phyloP scores from a whole-genome alignment of 64 coral and sea anemone species.

The Stichodactyla mertensii region DNA sequence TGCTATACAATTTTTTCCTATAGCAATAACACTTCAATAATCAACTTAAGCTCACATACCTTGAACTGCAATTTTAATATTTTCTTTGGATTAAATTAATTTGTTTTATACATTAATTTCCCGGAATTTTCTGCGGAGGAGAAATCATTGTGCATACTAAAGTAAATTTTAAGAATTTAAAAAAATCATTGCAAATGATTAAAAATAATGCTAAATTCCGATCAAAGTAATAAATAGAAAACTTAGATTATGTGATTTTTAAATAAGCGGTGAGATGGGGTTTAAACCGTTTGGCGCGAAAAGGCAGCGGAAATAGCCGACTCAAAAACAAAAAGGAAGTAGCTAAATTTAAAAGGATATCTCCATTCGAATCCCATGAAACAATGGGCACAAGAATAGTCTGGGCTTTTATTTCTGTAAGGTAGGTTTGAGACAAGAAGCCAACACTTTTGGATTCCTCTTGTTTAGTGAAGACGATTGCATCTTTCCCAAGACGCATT shows the following conservation, averaged over 20 bases:
- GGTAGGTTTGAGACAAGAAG: constrained; percentile 89
- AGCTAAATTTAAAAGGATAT: constrained; percentile 63
- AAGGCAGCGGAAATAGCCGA: constrained; percentile 20
- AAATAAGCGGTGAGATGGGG: background rate
- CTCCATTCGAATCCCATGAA: constrained; percentile 81
- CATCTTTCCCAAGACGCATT: constrained; percentile 90
- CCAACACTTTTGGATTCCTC: constrained; percentile 63
- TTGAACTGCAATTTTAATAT: too few relatives aligned
- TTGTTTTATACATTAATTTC: too few relatives aligned
- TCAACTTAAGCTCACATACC: too few relatives aligned
- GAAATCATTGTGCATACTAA: too few relatives aligned
- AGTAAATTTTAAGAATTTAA: too few relatives aligned
- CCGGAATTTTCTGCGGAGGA: too few relatives aligned
- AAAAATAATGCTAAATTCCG: background rate
- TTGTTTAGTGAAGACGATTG: constrained; percentile 79
- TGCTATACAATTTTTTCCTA: too few relatives aligned
- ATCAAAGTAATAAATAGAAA: background rate
- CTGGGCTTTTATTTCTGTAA: constrained; percentile 82
- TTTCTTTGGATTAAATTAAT: too few relatives aligned
- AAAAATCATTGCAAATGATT: too few relatives aligned
- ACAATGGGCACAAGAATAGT: constrained; percentile 93
- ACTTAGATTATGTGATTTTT: background rate
- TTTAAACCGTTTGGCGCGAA: constrained; percentile 37
- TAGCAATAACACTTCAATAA: too few relatives aligned
- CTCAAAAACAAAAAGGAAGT: background rate